Base-by-base conservation (phyloP, 1,140 invertebrate species). In the Heliconius hermathena region DNA sequence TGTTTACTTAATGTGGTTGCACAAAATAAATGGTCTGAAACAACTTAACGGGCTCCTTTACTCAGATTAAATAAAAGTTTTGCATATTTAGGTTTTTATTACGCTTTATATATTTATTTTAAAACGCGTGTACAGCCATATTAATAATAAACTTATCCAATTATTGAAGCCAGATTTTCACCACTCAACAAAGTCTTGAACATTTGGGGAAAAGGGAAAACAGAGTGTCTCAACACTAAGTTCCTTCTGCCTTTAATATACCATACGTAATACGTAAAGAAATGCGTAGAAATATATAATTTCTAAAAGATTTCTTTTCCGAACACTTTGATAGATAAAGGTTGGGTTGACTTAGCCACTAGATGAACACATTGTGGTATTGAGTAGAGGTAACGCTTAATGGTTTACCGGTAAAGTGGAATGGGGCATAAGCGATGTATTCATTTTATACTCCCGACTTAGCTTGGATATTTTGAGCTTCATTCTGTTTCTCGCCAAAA, bases 1-100 rank as follows among this genome's bases (percentile, higher is more conserved):
- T 73, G 36, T 73, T 73, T 73, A 73, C 72, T 73, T 49, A 73
- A 38, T 73, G 72, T 73, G 72, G 72, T 76, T 41, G 82, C 81
- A 60, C 57, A 78, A 73, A 84, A 82, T 87, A 85, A 89, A 89
- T 89, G 84, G 87, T 83, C 76, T 83, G 85, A 82, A 88, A 87
- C 83, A 83, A 83, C 82, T 81, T 87, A 85, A 87, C 85, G 80
- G 85, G 83, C 78, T 60, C 57, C 57, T 60, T 57, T 60, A 60
- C 26, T 60, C 57, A 60, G 57, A 60, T 60, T 60, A 60, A 60
- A 60, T 26, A 26, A 60, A 60, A 60, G 8, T 60, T 26, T 60
- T 13, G 22, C 22, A 60, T 60, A 60, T 60, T 60, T 22, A 26
- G 11, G 11, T 16, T 66, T 66, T 66, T 66, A 66, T 26, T 26